Evolutionary conservation across 2,113 vertebrate genomes (phyloP).

Genomic region (Corythornis madagascariensis): DNA sequence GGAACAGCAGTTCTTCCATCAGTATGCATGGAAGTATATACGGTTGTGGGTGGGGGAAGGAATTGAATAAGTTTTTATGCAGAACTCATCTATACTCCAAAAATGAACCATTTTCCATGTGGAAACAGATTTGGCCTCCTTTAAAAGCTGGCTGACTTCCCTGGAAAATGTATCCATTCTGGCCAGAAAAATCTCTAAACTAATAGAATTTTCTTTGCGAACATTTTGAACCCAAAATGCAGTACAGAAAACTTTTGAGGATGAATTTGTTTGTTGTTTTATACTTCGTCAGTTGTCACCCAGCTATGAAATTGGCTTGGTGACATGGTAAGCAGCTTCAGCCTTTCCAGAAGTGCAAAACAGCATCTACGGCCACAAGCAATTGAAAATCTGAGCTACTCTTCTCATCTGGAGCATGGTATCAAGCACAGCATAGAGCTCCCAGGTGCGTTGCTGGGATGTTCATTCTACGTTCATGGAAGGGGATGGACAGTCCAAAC

Average conservation of each 20-base stretch:
- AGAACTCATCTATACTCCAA: constrained; percentile 45
- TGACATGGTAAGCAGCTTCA: background rate
- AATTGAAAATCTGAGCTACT: background rate
- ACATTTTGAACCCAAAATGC: constrained; percentile 22
- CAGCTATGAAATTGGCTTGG: constrained; percentile 26
- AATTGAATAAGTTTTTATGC: constrained; percentile 53
- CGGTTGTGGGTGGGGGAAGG: background rate
- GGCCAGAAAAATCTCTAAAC: constrained; percentile 10
- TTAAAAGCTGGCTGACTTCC: constrained; percentile 55
- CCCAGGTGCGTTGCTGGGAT: background rate
- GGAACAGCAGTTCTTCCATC: constrained; percentile 12
- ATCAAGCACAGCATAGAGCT: background rate
- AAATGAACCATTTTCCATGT: constrained; percentile 60
- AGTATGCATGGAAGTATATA: background rate
- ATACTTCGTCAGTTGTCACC: constrained; percentile 6
- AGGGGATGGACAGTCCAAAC: background rate
- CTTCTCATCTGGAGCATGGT: background rate
- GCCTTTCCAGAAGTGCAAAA: constrained; percentile 15
- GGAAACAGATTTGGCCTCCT: constrained; percentile 61
- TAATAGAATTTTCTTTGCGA: constrained; percentile 26
- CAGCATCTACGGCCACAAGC: background rate
- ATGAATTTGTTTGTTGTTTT: constrained; percentile 23
- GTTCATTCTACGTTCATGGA: background rate
- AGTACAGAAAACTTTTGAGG: constrained; percentile 36
- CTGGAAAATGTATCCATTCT: constrained; percentile 45